Base-by-base conservation (phyloP, 2,797 vertebrate species). In the Lemur catta region DNA sequence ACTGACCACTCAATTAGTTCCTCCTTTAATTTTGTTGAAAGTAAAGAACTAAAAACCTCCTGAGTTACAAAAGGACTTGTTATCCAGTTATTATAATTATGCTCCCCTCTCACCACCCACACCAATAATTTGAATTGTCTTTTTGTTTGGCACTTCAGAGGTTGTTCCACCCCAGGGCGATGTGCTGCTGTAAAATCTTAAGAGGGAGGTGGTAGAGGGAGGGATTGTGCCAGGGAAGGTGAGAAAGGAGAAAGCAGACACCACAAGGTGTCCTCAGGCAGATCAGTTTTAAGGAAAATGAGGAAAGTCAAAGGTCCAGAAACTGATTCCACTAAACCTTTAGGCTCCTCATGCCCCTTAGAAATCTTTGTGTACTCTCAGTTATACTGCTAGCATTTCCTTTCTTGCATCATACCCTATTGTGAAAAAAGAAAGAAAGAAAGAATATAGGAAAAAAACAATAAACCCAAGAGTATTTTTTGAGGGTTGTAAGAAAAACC, bases 11-110 rank as follows among this genome's bases (percentile, higher is more conserved):
- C 59, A 65, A 74, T 84, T 94, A 78, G 20, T n/a, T 38, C 65
- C 63, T 92, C 65, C 81, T 96, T 89, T 90, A 63, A 93, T 38
- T 93, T 86, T 84, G 20, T 59, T 38, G 22, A 74, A 93, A 90
- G 80, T 80, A 72, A 91, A 82, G 69, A 59, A 91, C 2, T 92
- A 48, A 89, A 94, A 95, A 84, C 9, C 61, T 93, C 50, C 52
- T 38, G 57, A 52, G 33, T 92, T 92, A 63, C 15, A 80, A 50
- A 96, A 90, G 13, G 6, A 82, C 59, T 69, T 76, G 50, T 71
- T 71, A n/a, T 41, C 43, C 26, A 57, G 57, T 89, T 84, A 57
- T 92, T 82, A 78, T 61, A 80, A 88, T 88, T 63, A 84, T 80
- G 67, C 22, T 9, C 38, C 65, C 46, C 26, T 11, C 43, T 69